These are phyloP conservation scores for Glossophaga mutica DNA, from an alignment of 2,797 vertebrate genomes.

Conservation along the genomic window DNA sequence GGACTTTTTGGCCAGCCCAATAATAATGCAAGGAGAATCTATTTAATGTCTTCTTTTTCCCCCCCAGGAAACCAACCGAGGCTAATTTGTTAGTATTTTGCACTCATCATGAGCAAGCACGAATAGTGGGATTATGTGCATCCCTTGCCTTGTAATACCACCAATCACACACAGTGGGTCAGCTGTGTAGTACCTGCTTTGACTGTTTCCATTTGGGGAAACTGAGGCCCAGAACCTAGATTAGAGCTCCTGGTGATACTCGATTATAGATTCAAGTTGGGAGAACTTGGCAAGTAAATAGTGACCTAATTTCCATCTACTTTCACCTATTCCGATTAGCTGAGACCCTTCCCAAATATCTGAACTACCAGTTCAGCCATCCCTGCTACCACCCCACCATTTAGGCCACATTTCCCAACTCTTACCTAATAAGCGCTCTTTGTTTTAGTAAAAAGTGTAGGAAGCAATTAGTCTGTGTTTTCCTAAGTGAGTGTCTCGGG, in stretches of 20 bases:
- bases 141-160: neutral
- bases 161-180: neutral
- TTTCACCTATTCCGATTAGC: neutral
- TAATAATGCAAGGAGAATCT: neutral
- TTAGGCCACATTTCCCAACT: neutral
- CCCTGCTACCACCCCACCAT: neutral
- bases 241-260: neutral
- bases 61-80: neutral
- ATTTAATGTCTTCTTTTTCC: neutral
- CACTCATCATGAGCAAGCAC: neutral
- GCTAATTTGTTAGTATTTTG: neutral
- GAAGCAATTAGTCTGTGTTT: constrained; percentile 1
- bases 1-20: neutral
- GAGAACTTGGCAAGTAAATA: neutral
- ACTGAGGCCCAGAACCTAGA: neutral
- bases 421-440: neutral
- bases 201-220: neutral
- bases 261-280: neutral
- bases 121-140: neutral
- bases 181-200: neutral
- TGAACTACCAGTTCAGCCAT: neutral
- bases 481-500: neutral
- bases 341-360: neutral
- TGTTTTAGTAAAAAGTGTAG: neutral
- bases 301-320: neutral